Base-by-base conservation (phyloP, 2,113 vertebrate species). In the Guaruba guarouba region DNA sequence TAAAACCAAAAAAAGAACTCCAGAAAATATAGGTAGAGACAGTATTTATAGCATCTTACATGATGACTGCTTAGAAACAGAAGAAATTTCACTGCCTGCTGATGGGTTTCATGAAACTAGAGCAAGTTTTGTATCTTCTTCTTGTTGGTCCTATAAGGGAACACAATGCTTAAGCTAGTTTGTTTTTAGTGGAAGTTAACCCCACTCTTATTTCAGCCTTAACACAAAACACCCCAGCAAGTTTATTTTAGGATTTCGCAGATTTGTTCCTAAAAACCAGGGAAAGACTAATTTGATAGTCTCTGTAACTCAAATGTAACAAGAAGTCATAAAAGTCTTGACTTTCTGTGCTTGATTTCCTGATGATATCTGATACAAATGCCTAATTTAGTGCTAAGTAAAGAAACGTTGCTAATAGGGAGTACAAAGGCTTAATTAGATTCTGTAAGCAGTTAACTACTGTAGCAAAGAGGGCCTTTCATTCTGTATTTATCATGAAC, bases 371-470 rank as follows among this genome's bases (percentile, higher is more conserved):
- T 79, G 82, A 90, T 82, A 92, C 44, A 66, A 81, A 89, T 88
- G 62, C 48, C 49, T 94, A 90, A 86, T 95, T 93, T 95, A 86
- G 61, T 78, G 33, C 62, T 95, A 94, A 93, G 86, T 93, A 91
- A 78, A 91, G 48, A 31, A 91, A 78, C 73, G 77, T 87, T 89
- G 64, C 61, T 95, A 86, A 87, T 86, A 41, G 94, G 68, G 61
- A 94, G 22, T 91, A 89, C n/a, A 66, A 96, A 95, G 31, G 0
- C 54, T 80, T 95, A 93, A 96, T 96, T 92, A 94, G 88, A 73
- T 88, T 88, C 94, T 88, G 54, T 46, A 93, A 90, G 68, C 31
- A 77, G 68, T 17, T 88, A 86, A 62, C 52, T 74, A 49, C 70
- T 66, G 31, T 88, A 80, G 63, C 67, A 93, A 89, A 79, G 54